These are phyloP conservation scores for Bimastos eiseni DNA, from an alignment of 2,888 invertebrate genomes.

Conservation along the genomic window DNA sequence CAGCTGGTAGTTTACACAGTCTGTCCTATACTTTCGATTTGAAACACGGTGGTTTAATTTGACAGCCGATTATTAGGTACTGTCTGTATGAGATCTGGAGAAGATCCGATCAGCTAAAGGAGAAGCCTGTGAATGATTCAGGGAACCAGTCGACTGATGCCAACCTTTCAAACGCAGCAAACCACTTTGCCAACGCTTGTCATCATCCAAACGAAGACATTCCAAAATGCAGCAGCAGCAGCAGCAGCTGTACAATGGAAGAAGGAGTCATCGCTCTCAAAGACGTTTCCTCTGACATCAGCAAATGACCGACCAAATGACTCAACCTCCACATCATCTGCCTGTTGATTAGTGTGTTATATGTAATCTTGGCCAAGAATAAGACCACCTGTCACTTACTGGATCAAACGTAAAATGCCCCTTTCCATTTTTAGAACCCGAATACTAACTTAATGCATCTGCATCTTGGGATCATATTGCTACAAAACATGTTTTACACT, in stretches of 20 bases:
- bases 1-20: neutral
- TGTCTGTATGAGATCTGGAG: conserved; percentile 16
- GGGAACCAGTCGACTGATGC: neutral
- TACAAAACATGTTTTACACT: too few relatives aligned
- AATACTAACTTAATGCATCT: too few relatives aligned
- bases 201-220: neutral
- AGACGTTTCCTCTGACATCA: neutral
- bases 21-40: neutral
- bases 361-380: neutral
- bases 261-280: neutral
- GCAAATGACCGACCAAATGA: neutral
- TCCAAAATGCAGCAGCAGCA: neutral
- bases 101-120: neutral
- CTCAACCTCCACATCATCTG: neutral
- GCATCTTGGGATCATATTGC: too few relatives aligned
- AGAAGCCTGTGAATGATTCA: neutral
- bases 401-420: too few relatives aligned
- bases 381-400: too few relatives aligned
- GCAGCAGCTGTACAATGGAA: neutral
- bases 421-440: too few relatives aligned
- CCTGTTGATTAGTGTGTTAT: neutral
- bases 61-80: conserved; percentile 1
- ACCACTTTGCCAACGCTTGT: neutral
- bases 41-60: neutral
- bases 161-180: neutral